phyloP scores from a whole-genome alignment of 1,140 invertebrate species.

The Anoplolepis gracilipes region DNA sequence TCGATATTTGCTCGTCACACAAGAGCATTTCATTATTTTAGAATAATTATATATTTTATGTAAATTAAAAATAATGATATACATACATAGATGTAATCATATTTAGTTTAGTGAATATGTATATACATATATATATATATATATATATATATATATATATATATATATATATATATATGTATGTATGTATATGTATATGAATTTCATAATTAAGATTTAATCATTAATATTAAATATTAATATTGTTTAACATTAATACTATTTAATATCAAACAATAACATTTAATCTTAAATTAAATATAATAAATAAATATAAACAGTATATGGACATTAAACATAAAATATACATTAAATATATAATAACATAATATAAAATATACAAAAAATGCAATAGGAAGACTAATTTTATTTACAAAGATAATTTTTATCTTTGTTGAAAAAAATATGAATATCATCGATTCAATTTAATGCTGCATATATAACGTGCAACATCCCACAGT shows the following conservation, averaged over 20 bases:
- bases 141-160: too few species aligned
- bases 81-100: neutral
- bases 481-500: neutral
- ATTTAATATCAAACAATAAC: too few species aligned
- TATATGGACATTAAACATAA: neutral
- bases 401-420: neutral
- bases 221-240: too few species aligned
- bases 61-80: neutral
- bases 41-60: conserved; percentile 7
- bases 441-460: neutral
- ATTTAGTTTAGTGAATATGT: too few species aligned
- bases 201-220: too few species aligned
- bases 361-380: neutral
- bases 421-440: neutral
- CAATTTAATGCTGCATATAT: neutral
- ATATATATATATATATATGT: neutral
- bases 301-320: neutral
- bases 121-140: too few species aligned
- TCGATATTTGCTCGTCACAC: neutral
- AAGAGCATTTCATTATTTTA: neutral
- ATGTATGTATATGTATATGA: too few species aligned
- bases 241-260: too few species aligned
- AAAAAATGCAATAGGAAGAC: neutral
- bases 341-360: neutral
- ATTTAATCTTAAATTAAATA: neutral